A percentile compares a stretch with the other conserved stretches of the same genome.
Evolutionary conservation across 1,140 invertebrate genomes (phyloP).

Genomic region (Liolophura sinensis): DNA sequence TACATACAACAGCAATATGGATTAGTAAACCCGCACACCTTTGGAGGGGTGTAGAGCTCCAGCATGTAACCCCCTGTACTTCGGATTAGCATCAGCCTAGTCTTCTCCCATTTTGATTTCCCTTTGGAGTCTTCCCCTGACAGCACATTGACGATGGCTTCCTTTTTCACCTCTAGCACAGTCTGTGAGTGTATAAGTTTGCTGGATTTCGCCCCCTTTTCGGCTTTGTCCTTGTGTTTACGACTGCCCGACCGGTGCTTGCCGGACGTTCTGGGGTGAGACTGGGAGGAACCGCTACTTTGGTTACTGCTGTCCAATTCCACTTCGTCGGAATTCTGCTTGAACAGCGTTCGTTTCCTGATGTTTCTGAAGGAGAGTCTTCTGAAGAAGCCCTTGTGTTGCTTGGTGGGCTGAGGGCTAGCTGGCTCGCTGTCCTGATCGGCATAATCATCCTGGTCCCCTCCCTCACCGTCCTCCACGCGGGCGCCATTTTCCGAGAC

Average conservation of each 20-base stretch:
- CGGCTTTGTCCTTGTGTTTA: background rate
- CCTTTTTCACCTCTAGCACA: conserved; percentile 86
- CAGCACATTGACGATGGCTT: conserved; percentile 90
- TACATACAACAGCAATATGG: too few relatives aligned
- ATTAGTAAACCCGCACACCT: conserved; percentile 68
- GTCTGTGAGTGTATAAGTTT: background rate
- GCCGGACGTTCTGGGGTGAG: background rate
- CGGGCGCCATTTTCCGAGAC: conserved; percentile 37
- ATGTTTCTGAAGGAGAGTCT: conserved; percentile 75
- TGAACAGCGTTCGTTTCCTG: conserved; percentile 83
- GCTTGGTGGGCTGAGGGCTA: conserved; percentile 70
- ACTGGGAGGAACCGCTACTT: too few relatives aligned
- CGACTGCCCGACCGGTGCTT: background rate
- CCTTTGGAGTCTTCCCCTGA: conserved; percentile 76
- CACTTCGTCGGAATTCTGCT: conserved; percentile 87
- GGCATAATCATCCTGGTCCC: conserved; percentile 69
- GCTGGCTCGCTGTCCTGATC: conserved; percentile 67
- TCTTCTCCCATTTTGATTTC: conserved; percentile 93
- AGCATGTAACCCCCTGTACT: conserved; percentile 92
- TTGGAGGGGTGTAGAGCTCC: conserved; percentile 94
- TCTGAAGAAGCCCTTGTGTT: conserved; percentile 77
- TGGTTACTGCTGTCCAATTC: conserved; percentile 63
- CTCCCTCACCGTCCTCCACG: conserved; percentile 18
- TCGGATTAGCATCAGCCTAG: conserved; percentile 85
- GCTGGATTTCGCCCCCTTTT: background rate